A percentile compares a stretch with the other conserved stretches of the same genome.
These are phyloP conservation scores for Diplodus puntazzo DNA, from an alignment of 2,797 vertebrate species.

Conservation along the genomic window DNA sequence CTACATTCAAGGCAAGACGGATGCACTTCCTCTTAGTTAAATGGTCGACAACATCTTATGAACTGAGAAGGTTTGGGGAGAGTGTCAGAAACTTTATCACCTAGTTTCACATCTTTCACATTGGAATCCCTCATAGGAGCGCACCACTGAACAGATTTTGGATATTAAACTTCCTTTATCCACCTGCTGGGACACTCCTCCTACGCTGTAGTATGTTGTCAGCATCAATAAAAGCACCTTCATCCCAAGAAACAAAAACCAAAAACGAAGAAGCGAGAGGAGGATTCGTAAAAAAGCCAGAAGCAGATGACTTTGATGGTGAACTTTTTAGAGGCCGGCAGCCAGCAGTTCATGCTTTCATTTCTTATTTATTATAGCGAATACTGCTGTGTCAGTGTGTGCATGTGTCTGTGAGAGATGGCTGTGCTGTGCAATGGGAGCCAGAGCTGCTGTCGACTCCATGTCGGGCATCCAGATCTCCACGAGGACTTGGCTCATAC, in stretches of 20 bases:
- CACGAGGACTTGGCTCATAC: conserved; percentile 68
- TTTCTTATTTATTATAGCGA: conserved; percentile 69
- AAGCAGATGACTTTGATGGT: conserved; percentile 59
- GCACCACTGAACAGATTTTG: conserved; percentile 19
- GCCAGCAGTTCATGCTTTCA: conserved; percentile 43
- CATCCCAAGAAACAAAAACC: conserved; percentile 11
- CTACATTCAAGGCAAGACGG: background rate
- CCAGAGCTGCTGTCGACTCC: conserved; percentile 55
- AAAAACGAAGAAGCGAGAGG: conserved; percentile 5
- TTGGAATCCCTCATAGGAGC: background rate
- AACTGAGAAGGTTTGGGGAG: background rate
- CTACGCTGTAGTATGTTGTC: conserved; percentile 39
- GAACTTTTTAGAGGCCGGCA: conserved; percentile 64
- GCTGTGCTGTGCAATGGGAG: conserved; percentile 56
- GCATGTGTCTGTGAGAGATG: conserved; percentile 49
- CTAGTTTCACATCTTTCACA: conserved; percentile 3
- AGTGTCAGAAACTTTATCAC: conserved; percentile 4
- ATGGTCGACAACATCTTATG: background rate
- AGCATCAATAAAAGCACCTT: conserved; percentile 46
- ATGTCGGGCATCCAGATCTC: conserved; percentile 67
- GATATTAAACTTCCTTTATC: conserved; percentile 32
- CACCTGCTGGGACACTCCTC: conserved; percentile 29
- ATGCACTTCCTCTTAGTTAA: background rate
- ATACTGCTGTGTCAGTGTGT: conserved; percentile 73
- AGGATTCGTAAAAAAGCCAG: conserved; percentile 19